A percentile compares a stretch with the other conserved stretches of the same genome.
Evolutionary conservation across 2,113 vertebrate genomes (phyloP).

Genomic region (Gadus chalcogrammus): DNA sequence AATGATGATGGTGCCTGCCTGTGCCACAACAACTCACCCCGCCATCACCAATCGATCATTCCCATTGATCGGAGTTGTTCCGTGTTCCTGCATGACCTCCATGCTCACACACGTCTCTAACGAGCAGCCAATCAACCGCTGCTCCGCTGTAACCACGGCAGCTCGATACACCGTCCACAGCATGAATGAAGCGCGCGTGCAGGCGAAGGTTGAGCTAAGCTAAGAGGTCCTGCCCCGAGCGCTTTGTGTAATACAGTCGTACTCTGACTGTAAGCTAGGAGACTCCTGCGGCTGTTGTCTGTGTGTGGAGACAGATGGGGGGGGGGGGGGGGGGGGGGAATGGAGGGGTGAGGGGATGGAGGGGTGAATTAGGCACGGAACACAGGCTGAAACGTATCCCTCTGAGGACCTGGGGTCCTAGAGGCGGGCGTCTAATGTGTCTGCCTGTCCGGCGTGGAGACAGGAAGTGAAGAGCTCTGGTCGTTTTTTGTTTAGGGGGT

Average conservation of each 20-base stretch:
- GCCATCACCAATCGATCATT: constrained; percentile 1
- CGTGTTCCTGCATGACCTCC: constrained; percentile 14
- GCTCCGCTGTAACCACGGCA: background rate
- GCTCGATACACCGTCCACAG: background rate
- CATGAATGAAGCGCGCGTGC: constrained; percentile 8
- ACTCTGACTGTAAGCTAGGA: too few relatives aligned
- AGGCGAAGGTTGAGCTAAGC: background rate
- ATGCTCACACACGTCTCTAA: background rate
- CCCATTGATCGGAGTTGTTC: constrained; percentile 18
- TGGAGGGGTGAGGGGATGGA: background rate
- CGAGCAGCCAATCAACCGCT: background rate
- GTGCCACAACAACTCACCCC: too few relatives aligned
- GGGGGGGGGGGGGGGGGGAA: too few relatives aligned
- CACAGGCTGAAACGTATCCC: too few relatives aligned
- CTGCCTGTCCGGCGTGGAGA: too few relatives aligned
- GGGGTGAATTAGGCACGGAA: background rate
- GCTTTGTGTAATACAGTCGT: too few relatives aligned
- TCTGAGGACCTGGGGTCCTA: too few relatives aligned
- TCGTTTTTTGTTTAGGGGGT: too few relatives aligned
- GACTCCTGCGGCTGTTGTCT: background rate
- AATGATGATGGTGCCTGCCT: too few relatives aligned
- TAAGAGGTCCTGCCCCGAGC: background rate
- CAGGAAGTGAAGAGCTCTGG: too few relatives aligned
- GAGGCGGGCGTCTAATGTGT: too few relatives aligned
- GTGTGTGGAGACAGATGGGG: too few relatives aligned